A percentile compares a stretch with the other conserved stretches of the same genome.
phyloP scores from a whole-genome alignment of 2,797 vertebrate species.

The Anolis apletophallus region DNA sequence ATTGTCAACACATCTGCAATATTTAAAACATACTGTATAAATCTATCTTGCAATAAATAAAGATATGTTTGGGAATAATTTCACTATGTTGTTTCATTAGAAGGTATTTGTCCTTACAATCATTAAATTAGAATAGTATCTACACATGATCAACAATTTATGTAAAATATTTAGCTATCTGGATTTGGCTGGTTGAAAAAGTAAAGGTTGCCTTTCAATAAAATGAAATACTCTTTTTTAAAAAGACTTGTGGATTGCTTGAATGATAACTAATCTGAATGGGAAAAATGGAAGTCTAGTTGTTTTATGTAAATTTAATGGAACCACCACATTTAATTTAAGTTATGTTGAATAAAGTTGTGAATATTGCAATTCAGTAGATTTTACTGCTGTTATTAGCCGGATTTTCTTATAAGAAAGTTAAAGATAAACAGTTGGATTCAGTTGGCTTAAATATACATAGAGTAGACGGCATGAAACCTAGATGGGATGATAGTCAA shows the following conservation, averaged over 20 bases:
- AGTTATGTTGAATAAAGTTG: not conserved
- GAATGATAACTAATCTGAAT: not conserved
- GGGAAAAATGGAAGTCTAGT: not conserved
- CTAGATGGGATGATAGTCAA: not conserved
- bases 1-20: not conserved
- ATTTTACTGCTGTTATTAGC: not conserved
- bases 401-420: not conserved
- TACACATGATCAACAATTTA: not conserved
- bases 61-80: not conserved
- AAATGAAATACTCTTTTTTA: not conserved
- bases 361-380: not conserved
- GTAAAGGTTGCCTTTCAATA: not conserved
- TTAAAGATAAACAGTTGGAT: not conserved
- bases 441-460: not conserved
- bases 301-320: not conserved
- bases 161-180: not conserved
- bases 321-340: not conserved
- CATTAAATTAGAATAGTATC: not conserved
- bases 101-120: not conserved
- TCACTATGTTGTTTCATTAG: not conserved
- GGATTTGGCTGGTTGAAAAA: not conserved
- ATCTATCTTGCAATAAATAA: not conserved
- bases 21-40: not conserved
- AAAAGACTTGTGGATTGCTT: not conserved
- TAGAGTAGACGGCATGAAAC: not conserved